A percentile compares a stretch with the other conserved stretches of the same genome.
Conservation (phyloP, 2,113 vertebrate species). For the Miniopterus natalensis region DNA sequence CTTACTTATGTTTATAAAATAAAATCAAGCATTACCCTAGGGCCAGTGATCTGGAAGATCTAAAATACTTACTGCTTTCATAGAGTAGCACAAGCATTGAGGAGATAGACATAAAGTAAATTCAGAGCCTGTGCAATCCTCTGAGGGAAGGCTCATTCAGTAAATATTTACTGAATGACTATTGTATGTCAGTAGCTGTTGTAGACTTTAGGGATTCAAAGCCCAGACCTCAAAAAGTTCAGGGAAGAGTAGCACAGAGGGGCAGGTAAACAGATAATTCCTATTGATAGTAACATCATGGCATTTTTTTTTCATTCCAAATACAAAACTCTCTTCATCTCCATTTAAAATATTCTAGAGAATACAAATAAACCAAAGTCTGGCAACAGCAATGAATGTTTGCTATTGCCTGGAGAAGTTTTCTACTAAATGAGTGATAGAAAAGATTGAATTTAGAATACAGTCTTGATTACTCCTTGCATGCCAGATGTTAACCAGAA, state of each 20-base stretch:
- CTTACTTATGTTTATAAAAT: slow-evolving; percentile 64
- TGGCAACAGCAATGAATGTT: background rate
- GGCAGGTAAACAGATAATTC: slow-evolving; percentile 20
- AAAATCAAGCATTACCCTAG: slow-evolving; percentile 56
- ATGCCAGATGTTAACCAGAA: slow-evolving; percentile 27
- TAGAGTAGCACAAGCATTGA: background rate
- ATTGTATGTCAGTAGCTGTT: slow-evolving; percentile 50
- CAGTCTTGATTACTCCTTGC: slow-evolving; percentile 41
- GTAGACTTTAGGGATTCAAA: slow-evolving; percentile 56
- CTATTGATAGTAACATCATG: background rate
- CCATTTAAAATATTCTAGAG: slow-evolving; percentile 52
- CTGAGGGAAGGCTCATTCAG: slow-evolving; percentile 20
- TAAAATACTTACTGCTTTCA: slow-evolving; percentile 56
- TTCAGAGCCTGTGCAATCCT: slow-evolving; percentile 25
- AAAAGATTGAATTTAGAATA: slow-evolving; percentile 58
- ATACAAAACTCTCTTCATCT: background rate
- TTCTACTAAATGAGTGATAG: slow-evolving; percentile 49
- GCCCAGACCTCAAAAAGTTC: slow-evolving; percentile 31
- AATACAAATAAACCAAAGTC: slow-evolving; percentile 20
- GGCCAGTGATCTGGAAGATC: slow-evolving; percentile 60
- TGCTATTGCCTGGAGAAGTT: background rate
- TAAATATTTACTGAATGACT: slow-evolving; percentile 66
- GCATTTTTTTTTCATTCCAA: background rate
- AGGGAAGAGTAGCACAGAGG: background rate
- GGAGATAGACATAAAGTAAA: slow-evolving; percentile 70